These are phyloP conservation scores for Anas bahamensis DNA, from an alignment of 2,797 vertebrate genomes.

Conservation along the genomic window DNA sequence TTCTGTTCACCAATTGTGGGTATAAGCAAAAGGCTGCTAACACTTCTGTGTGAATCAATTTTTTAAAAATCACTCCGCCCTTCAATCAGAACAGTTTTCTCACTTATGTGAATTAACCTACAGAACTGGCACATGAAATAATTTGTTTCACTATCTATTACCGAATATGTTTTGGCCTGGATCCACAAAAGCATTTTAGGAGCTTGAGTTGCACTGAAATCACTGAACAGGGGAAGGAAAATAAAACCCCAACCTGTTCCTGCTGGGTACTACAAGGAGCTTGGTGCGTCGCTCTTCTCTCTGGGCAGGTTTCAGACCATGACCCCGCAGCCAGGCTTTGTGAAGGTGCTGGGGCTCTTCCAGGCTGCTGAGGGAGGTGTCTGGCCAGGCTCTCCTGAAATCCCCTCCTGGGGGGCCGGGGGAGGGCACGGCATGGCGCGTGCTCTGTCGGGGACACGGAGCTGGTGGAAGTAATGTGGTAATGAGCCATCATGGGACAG, in stretches of 20 bases:
- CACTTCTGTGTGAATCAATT: constrained; percentile 66
- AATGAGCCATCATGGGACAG: not conserved
- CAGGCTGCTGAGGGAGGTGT: not conserved
- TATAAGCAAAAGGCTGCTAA: constrained; percentile 64
- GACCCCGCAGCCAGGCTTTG: not conserved
- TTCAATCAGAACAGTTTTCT: constrained; percentile 71
- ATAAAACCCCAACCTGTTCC: not conserved
- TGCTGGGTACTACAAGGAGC: constrained; percentile 35
- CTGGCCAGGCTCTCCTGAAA: not conserved
- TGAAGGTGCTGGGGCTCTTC: not conserved
- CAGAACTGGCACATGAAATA: constrained; percentile 65
- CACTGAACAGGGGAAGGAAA: not conserved
- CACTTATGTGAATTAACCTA: constrained; percentile 71
- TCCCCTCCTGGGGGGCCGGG: not conserved
- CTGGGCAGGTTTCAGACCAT: not conserved
- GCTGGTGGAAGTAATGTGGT: not conserved
- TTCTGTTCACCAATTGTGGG: constrained; percentile 59
- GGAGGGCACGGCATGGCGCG: accelerated
- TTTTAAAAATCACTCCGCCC: constrained; percentile 65
- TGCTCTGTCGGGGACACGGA: not conserved
- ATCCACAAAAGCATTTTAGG: constrained; percentile 63
- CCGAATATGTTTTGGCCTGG: constrained; percentile 64
- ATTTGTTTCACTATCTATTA: constrained; percentile 69
- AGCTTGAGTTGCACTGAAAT: constrained; percentile 47
- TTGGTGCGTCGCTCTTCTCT: constrained; percentile 6